These are phyloP conservation scores for Diploscapter pachys DNA, from an alignment of 1,140 invertebrate genomes.

Conservation along the genomic window DNA sequence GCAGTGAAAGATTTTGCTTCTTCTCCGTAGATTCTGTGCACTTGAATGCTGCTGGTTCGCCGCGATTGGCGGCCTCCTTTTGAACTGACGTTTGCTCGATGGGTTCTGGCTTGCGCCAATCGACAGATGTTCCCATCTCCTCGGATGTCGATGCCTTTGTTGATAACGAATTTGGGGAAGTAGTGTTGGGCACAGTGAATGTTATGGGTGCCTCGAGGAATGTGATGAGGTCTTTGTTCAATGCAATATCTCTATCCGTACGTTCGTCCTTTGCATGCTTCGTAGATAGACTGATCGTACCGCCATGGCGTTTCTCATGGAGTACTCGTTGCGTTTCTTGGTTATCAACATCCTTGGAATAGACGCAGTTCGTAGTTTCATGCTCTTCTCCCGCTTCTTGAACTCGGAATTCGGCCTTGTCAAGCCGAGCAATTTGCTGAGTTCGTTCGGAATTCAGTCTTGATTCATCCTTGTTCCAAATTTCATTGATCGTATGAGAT, in stretches of 20 bases:
- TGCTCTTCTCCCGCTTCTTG: conserved; percentile 30
- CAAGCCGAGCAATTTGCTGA: conserved; percentile 8
- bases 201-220: too few species aligned
- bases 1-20: conserved; percentile 19
- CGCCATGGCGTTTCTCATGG: conserved; percentile 19
- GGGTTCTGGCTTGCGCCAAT: too few species aligned
- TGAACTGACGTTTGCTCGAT: too few species aligned
- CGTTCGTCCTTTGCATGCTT: neutral
- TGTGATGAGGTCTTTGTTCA: too few species aligned
- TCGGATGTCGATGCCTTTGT: too few species aligned
- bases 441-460: neutral
- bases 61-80: too few species aligned
- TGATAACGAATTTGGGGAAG: too few species aligned
- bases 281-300: conserved; percentile 17
- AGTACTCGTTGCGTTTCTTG: conserved; percentile 1
- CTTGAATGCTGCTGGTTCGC: neutral
- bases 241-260: too few species aligned
- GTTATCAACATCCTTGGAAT: conserved; percentile 9
- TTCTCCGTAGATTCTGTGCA: conserved; percentile 19
- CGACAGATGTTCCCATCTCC: too few species aligned
- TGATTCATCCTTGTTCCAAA: conserved; percentile 12
- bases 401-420: conserved; percentile 16
- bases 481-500: conserved; percentile 15
- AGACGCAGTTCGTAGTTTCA: conserved; percentile 20
- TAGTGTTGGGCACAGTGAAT: too few species aligned